These are phyloP conservation scores for Eupithecia subfuscata DNA, from an alignment of 2,888 invertebrate species.

Conservation along the genomic window DNA sequence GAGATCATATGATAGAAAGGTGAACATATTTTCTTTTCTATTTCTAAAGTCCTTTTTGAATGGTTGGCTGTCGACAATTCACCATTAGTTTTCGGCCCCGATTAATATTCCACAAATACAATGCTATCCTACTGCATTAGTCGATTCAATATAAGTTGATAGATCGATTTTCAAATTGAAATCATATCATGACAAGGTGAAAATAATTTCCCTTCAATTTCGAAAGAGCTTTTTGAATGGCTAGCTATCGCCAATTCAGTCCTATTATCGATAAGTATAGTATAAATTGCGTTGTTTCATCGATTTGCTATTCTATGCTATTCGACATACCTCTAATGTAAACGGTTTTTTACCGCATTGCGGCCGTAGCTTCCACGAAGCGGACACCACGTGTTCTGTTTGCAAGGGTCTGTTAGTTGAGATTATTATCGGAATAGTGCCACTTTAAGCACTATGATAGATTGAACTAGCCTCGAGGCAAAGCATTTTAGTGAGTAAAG, in stretches of 20 bases:
- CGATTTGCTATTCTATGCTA: not conserved
- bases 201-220: not conserved
- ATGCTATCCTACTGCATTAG: not conserved
- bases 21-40: too few relatives aligned
- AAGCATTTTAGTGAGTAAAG: not conserved
- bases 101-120: too few relatives aligned
- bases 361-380: conserved; percentile 41
- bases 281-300: conserved; percentile 18
- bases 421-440: conserved; percentile 33
- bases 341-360: conserved; percentile 43
- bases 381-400: conserved; percentile 36
- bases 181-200: not conserved
- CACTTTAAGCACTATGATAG: conserved; percentile 5
- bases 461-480: not conserved
- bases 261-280: conserved; percentile 10
- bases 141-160: not conserved
- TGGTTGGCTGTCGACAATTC: too few relatives aligned
- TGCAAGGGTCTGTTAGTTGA: conserved; percentile 24
- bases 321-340: conserved; percentile 14
- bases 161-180: not conserved
- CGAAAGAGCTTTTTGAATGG: not conserved
- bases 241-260: not conserved
- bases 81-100: too few relatives aligned
- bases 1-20: too few relatives aligned
- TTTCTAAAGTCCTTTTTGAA: too few relatives aligned